A percentile compares a stretch with the other conserved stretches of the same genome.
phyloP scores from a whole-genome alignment of 2,113 vertebrate genomes.

The Speoplatyrhinus poulsoni region DNA sequence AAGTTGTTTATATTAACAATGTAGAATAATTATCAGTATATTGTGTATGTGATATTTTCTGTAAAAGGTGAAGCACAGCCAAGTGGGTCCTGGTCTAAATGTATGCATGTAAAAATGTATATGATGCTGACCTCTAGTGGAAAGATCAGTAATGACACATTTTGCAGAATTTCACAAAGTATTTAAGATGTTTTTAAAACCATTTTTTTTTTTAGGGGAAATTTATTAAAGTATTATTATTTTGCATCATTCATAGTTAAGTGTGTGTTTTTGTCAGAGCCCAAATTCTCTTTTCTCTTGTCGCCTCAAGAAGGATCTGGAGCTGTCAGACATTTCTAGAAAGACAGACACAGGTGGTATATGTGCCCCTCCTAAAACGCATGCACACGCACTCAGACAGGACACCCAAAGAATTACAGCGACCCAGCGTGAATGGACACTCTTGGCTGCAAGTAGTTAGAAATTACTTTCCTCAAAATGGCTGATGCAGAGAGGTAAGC shows the following conservation, averaged over 20 bases:
- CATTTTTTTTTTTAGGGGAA: not conserved
- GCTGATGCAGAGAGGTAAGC: slow-evolving; percentile 51
- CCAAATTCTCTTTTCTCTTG: not conserved
- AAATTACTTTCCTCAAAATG: slow-evolving; percentile 30
- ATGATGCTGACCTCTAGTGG: slow-evolving; percentile 45
- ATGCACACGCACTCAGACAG: not conserved
- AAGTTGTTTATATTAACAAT: no score
- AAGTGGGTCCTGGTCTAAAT: no score
- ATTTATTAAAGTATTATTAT: not conserved
- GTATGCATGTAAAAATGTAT: no score
- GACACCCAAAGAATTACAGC: not conserved
- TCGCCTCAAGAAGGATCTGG: slow-evolving; percentile 32
- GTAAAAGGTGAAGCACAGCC: no score
- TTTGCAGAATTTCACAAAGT: not conserved
- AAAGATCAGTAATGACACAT: not conserved
- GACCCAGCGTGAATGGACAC: not conserved
- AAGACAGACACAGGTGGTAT: slow-evolving; percentile 48
- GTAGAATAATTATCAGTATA: no score
- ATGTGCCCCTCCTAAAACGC: slow-evolving; percentile 9
- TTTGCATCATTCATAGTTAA: not conserved
- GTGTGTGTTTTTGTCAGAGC: not conserved
- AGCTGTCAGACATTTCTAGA: slow-evolving; percentile 67
- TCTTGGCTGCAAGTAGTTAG: not conserved
- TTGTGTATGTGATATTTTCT: no score
- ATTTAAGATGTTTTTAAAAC: not conserved